phyloP scores from a whole-genome alignment of 2,113 vertebrate species.

The Saguinus midas region DNA sequence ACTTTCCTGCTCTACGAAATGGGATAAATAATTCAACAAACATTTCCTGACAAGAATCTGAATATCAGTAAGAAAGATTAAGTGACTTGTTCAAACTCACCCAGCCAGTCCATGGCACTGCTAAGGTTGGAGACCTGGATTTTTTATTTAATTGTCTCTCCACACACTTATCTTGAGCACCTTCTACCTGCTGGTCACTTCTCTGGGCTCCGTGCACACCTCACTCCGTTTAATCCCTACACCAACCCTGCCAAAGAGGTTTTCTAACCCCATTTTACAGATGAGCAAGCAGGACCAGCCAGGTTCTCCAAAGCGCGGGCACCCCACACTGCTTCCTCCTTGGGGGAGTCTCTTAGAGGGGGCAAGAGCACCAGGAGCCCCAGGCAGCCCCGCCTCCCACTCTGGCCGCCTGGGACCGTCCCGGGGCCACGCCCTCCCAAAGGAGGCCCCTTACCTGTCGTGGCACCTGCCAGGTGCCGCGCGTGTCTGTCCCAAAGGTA shows the following conservation, averaged over 20 bases:
- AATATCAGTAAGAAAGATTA: neutral
- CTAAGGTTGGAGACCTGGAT: neutral
- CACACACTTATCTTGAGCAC: neutral
- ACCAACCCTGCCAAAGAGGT: neutral
- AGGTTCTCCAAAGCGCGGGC: neutral
- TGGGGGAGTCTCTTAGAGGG: neutral
- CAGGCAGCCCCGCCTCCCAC: neutral
- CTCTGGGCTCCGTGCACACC: neutral
- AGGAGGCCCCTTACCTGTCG: conserved; percentile 51
- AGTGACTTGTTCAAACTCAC: neutral
- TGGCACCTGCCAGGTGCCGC: neutral
- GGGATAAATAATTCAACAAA: conserved; percentile 7
- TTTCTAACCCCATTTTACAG: conserved; percentile 43
- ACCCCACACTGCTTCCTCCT: neutral
- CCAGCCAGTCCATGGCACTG: neutral
- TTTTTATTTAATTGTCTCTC: neutral
- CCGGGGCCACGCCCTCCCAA: neutral
- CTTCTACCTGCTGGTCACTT: neutral
- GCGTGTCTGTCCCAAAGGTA: neutral
- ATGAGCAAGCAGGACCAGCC: neutral
- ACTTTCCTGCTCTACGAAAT: neutral
- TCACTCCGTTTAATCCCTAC: neutral
- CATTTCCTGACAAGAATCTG: neutral
- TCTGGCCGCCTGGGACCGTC: neutral
- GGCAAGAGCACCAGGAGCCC: rapidly evolving